Evolutionary conservation across 2,888 invertebrate genomes (phyloP).

Genomic region (Limenitis camilla): DNA sequence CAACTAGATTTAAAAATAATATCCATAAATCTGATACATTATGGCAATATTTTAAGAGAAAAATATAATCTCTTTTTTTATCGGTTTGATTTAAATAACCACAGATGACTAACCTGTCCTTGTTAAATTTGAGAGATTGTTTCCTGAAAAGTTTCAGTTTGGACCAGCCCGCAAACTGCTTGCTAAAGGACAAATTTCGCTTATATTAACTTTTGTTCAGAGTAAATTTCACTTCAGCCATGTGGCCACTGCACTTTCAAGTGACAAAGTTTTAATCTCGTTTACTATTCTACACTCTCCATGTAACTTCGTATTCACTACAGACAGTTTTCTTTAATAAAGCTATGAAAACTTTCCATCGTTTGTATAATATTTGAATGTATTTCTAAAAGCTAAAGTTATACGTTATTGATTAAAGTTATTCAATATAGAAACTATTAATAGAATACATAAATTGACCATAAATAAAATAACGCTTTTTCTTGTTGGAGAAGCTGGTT

Average conservation of each 20-base stretch:
- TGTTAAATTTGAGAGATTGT: constrained; percentile 37
- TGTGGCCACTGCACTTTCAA: constrained; percentile 63
- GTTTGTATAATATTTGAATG: constrained; percentile 15
- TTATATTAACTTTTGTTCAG: constrained; percentile 69
- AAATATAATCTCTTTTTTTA: too few relatives aligned
- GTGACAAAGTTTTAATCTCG: constrained; percentile 68
- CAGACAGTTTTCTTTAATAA: constrained; percentile 32
- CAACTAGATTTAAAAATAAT: too few relatives aligned
- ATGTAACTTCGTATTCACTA: constrained; percentile 27
- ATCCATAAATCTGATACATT: too few relatives aligned
- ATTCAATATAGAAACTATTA: too few relatives aligned
- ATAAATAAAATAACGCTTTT: too few relatives aligned
- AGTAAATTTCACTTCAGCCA: constrained; percentile 64
- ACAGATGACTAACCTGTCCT: constrained; percentile 39
- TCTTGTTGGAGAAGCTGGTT: too few relatives aligned
- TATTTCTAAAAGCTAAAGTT: not conserved
- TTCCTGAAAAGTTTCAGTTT: constrained; percentile 41
- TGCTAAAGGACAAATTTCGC: constrained; percentile 65
- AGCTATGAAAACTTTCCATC: constrained; percentile 27
- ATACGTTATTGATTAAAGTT: too few relatives aligned
- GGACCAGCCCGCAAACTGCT: constrained; percentile 48
- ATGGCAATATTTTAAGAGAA: too few relatives aligned
- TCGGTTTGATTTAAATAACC: too few relatives aligned
- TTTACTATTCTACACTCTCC: constrained; percentile 40
- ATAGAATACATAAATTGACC: too few relatives aligned